Percentiles rank a stretch among this genome's conserved stretches.
phyloP scores from a whole-genome alignment of 2,113 vertebrate species.

The Bubo bubo region DNA sequence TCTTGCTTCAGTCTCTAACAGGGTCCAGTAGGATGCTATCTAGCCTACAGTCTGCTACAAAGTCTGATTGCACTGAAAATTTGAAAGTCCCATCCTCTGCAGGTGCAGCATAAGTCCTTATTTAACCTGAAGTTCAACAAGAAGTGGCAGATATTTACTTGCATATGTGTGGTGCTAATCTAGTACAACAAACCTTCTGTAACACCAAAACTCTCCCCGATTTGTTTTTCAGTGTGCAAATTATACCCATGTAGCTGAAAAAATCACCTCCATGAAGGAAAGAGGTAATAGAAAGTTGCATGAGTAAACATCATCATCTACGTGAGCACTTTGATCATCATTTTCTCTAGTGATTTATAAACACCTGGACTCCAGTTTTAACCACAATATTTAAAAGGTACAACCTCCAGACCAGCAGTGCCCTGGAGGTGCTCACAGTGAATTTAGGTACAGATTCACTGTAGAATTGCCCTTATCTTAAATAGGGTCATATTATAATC shows the following conservation, averaged over 20 bases:
- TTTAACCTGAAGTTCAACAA: neutral
- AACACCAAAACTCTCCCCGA: neutral
- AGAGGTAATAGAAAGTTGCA: neutral
- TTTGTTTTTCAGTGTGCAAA: neutral
- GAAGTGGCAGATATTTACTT: neutral
- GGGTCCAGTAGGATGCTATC: neutral
- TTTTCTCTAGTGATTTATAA: neutral
- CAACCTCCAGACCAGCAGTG: neutral
- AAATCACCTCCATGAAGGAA: neutral
- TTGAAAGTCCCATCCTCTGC: neutral
- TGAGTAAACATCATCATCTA: neutral
- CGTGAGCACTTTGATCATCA: rapidly evolving
- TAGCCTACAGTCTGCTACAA: neutral
- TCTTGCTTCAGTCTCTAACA: neutral
- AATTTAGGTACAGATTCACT: neutral
- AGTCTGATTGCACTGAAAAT: neutral
- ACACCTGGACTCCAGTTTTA: neutral
- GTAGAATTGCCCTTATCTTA: neutral
- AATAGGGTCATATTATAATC: neutral
- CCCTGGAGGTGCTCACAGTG: neutral
- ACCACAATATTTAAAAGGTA: neutral
- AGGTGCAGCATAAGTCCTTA: neutral
- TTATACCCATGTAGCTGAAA: neutral
- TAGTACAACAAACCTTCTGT: neutral
- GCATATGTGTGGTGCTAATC: neutral